A percentile compares a stretch with the other conserved stretches of the same genome.
Evolutionary conservation across 2,113 vertebrate genomes (phyloP).

Genomic region (Cyprinodon brontotheroides): DNA sequence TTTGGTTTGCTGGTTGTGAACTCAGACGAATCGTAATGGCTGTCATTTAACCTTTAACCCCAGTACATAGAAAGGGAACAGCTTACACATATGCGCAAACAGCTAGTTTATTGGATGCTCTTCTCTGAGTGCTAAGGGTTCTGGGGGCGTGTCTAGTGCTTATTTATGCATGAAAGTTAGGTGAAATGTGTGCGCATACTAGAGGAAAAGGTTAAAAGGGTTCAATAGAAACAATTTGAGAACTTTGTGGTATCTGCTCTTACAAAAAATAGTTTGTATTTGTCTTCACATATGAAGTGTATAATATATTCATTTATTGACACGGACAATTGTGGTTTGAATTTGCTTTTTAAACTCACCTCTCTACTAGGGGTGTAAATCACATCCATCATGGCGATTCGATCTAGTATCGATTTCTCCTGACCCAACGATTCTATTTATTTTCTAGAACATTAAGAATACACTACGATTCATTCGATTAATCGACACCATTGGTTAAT

Average conservation of each 20-base stretch:
- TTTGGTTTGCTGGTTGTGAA: conserved; percentile 51
- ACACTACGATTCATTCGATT: too few relatives aligned
- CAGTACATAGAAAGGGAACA: conserved; percentile 10
- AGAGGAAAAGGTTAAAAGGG: conserved; percentile 46
- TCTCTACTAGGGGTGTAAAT: too few relatives aligned
- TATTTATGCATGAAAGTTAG: not conserved
- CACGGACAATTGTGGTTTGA: not conserved
- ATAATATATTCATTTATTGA: not conserved
- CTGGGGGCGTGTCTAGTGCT: conserved; percentile 37
- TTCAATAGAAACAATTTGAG: conserved; percentile 61
- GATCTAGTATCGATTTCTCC: too few relatives aligned
- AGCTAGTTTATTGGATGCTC: conserved; percentile 45
- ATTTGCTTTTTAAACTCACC: not conserved
- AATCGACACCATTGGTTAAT: too few relatives aligned
- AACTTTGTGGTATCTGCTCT: conserved; percentile 40
- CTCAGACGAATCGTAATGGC: conserved; percentile 69
- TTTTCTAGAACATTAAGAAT: too few relatives aligned
- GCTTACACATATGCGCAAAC: conserved; percentile 26
- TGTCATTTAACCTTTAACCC: conserved; percentile 67
- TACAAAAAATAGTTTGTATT: conserved; percentile 12
- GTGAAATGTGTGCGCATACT: conserved; percentile 3
- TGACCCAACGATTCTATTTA: too few relatives aligned
- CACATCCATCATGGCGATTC: too few relatives aligned
- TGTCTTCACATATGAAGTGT: too few relatives aligned
- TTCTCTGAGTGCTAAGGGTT: conserved; percentile 34